Base-by-base conservation (phyloP, 2,113 vertebrate species). In the Eleginops maclovinus region DNA sequence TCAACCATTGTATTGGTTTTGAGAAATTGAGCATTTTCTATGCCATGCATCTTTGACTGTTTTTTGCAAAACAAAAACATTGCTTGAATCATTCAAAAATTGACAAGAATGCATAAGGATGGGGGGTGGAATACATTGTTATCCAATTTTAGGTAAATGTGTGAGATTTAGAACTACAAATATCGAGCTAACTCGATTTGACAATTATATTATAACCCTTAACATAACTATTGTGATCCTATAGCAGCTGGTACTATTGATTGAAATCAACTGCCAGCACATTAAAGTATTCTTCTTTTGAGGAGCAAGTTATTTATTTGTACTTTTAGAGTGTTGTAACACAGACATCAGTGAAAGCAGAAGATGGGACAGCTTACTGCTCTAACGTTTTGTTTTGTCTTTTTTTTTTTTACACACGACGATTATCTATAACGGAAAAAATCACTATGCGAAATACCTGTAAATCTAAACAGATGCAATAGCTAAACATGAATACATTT, bases 291-390 rank as follows among this genome's bases (percentile, higher is more conserved):
- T 7, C 16, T 31, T 13, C 31, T 21, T 11, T 16, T 31, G 3
- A 50, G 3, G 8, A 19, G 6, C 2, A n/a, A 9, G 31, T 19
- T 36, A 5, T 44, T 36, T 9, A 41, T 28, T 22, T 17, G 50
- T 50, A 26, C 13, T 26, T 43, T n/a, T 5, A 16, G 21, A 13
- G 11, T 7, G 31, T 36, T 59, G 56, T 50, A 16, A 63, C 43
- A 72, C 28, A 74, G 58, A 41, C 50, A 40, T 7, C 17, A 73
- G 22, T n/a, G 46, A 62, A 24, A 77, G 17, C 21, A 64, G 28
- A 55, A 81, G 47, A 61, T 73, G 24, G 31, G 12, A 55, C 44
- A 49, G 15, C 31, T 53, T 17, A 50, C 61, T 61, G 26, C 12
- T 47, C 15, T 8, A 4, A 28, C 36, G n/a, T 22, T 26, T 40